Conservation (phyloP, 2,888 invertebrate genomes). For the Adelognathus sp. region DNA sequence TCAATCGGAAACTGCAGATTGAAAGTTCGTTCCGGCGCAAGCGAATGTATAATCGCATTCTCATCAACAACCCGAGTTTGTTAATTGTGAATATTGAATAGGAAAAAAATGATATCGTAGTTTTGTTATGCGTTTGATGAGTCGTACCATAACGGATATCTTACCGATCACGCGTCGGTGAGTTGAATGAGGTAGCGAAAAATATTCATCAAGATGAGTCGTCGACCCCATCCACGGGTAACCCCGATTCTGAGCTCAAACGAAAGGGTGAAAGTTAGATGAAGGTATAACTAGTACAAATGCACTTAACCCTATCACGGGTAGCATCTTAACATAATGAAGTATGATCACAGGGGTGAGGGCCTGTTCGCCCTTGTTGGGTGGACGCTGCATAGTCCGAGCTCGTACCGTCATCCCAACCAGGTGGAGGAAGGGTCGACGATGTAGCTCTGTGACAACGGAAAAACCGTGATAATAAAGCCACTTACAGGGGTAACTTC, state of each 20-base stretch:
- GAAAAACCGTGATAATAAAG: constrained; percentile 54
- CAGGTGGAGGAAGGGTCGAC: not conserved
- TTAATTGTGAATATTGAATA: too few relatives aligned
- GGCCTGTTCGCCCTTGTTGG: constrained; percentile 38
- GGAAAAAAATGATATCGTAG: too few relatives aligned
- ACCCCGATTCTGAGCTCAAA: not conserved
- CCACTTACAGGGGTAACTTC: constrained; percentile 42
- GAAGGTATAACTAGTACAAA: constrained; percentile 26
- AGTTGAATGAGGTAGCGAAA: not conserved
- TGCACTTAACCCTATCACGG: constrained; percentile 45
- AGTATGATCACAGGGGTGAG: constrained; percentile 53
- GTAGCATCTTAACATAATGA: constrained; percentile 57
- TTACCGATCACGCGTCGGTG: not conserved
- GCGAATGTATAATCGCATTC: too few relatives aligned
- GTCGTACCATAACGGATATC: too few relatives aligned
- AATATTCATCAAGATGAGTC: constrained; percentile 13
- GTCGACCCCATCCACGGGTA: constrained; percentile 9
- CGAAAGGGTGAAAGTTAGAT: constrained; percentile 29
- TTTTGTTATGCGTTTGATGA: too few relatives aligned
- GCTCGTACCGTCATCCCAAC: not conserved
- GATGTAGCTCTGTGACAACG: constrained; percentile 23
- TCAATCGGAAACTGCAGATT: too few relatives aligned
- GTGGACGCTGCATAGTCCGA: not conserved
- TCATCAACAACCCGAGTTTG: too few relatives aligned
- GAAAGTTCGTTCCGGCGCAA: too few relatives aligned